Evolutionary conservation across 2,113 vertebrate genomes (phyloP).

Genomic region (Hipposideros armiger): DNA sequence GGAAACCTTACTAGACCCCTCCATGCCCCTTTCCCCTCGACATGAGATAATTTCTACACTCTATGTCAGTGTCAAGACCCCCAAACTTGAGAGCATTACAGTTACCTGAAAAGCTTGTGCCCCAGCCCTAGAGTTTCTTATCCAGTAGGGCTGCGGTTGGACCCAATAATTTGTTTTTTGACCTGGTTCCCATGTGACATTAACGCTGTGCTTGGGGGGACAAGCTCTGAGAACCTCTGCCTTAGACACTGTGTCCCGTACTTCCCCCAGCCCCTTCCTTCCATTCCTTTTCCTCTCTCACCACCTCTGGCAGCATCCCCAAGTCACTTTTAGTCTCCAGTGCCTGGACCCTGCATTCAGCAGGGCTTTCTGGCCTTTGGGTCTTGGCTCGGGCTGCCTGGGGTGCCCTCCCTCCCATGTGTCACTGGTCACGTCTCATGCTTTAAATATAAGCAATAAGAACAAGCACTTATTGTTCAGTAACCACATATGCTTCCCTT

Average conservation of each 20-base stretch:
- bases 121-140: neutral
- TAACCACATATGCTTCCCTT: neutral
- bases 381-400: neutral
- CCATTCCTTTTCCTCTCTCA: neutral
- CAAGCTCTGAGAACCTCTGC: neutral
- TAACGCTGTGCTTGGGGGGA: neutral
- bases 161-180: neutral
- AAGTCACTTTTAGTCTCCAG: neutral
- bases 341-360: neutral
- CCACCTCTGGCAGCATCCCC: neutral
- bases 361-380: neutral
- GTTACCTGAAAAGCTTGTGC: neutral
- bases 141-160: neutral
- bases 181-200: neutral
- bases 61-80: neutral
- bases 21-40: rapidly evolving
- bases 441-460: neutral
- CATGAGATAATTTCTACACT: neutral
- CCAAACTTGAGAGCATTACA: neutral
- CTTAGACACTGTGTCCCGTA: neutral
- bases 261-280: neutral
- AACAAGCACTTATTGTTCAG: neutral
- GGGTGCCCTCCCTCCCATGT: neutral
- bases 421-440: neutral
- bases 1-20: neutral